Evolutionary conservation across 2,113 vertebrate genomes (phyloP).

Genomic region (Furnarius figulus): DNA sequence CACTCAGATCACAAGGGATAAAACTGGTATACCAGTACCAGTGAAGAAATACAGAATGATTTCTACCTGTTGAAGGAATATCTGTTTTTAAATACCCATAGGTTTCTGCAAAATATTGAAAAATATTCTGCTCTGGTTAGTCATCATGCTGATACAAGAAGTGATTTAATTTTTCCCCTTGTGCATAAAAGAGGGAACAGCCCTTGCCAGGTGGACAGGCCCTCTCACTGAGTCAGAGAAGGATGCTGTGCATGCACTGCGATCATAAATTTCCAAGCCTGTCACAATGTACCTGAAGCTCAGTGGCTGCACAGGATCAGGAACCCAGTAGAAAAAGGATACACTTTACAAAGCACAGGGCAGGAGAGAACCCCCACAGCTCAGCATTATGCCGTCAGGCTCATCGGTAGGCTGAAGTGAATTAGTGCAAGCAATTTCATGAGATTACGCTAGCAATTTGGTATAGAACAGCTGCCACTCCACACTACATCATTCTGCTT

Average conservation of each 20-base stretch:
- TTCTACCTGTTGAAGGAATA: not conserved
- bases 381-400: constrained; percentile 34
- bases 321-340: not conserved
- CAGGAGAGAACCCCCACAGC: not conserved
- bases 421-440: constrained; percentile 55
- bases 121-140: not conserved
- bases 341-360: not conserved
- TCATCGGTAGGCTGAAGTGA: not conserved
- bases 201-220: not conserved
- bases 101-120: not conserved
- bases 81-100: not conserved
- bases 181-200: not conserved
- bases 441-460: constrained; percentile 34
- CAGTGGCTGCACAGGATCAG: not conserved
- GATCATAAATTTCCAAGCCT: not conserved
- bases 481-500: not conserved
- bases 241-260: not conserved
- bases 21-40: not conserved
- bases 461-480: constrained; percentile 30
- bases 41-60: not conserved
- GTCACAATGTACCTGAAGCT: not conserved
- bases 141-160: not conserved
- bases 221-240: not conserved
- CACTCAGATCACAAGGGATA: not conserved
- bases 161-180: not conserved